Percentiles rank a stretch among this genome's conserved stretches.
Evolutionary conservation across 1,140 invertebrate genomes (phyloP).

Genomic region (Arion vulgaris): DNA sequence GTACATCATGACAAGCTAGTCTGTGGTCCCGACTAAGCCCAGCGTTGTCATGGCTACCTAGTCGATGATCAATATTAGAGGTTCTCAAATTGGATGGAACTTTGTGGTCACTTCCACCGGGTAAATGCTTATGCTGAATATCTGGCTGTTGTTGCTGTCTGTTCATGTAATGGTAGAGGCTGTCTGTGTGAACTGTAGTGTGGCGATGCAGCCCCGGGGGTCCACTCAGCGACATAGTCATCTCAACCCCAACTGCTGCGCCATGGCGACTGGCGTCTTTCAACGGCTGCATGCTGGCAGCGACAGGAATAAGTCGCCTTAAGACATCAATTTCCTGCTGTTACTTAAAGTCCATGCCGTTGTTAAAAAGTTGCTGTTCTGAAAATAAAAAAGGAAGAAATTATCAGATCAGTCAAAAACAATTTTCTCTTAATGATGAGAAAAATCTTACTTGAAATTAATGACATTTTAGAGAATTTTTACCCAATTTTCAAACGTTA

Average conservation of each 20-base stretch:
- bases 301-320: not conserved
- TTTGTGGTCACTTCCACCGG: not conserved
- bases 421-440: too few relatives aligned
- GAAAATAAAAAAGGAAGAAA: too few relatives aligned
- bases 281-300: conserved; percentile 32
- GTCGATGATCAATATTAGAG: not conserved
- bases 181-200: conserved; percentile 23
- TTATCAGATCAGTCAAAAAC: too few relatives aligned
- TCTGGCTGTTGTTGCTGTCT: conserved; percentile 1
- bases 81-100: not conserved
- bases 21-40: not conserved
- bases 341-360: not conserved
- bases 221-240: conserved; percentile 36
- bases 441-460: too few relatives aligned
- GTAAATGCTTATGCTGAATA: not conserved
- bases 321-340: not conserved
- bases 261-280: conserved; percentile 80
- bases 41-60: not conserved
- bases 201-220: conserved; percentile 24
- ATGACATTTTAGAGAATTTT: too few relatives aligned
- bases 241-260: conserved; percentile 65
- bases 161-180: conserved; percentile 23
- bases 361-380: too few relatives aligned
- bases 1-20: not conserved
- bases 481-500: too few relatives aligned